Conservation (phyloP, 2,113 vertebrate species). For the Upupa epops region DNA sequence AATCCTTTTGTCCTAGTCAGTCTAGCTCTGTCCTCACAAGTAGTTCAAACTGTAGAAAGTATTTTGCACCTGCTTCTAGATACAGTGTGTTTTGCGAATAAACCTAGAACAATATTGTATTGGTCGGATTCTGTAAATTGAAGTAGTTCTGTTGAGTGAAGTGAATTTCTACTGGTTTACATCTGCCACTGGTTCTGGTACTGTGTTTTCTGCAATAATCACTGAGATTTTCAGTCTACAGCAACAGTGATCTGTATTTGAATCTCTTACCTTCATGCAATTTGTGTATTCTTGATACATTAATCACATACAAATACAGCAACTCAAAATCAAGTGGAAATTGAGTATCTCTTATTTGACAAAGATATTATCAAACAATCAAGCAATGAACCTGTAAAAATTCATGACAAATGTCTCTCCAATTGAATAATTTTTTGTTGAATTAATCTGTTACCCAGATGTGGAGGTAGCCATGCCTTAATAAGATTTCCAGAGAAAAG, state of each 20-base stretch:
- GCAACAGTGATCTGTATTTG: background rate
- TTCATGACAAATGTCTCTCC: background rate
- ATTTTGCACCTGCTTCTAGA: background rate
- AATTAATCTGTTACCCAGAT: background rate
- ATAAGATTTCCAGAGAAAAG: background rate
- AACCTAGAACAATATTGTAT: background rate
- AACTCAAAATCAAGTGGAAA: background rate
- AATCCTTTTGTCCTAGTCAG: background rate
- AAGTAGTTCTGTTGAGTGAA: background rate
- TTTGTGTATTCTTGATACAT: background rate
- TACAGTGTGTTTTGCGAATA: background rate
- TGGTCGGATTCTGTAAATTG: background rate
- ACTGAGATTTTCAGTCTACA: background rate
- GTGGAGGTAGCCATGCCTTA: background rate
- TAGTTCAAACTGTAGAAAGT: background rate
- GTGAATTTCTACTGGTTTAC: slow-evolving; percentile 11
- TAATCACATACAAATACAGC: background rate
- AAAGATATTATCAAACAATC: background rate
- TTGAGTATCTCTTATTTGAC: background rate
- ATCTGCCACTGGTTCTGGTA: background rate
- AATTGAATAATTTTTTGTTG: background rate
- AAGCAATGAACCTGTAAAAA: background rate
- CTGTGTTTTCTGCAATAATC: background rate
- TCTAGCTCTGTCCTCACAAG: background rate
- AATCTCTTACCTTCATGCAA: background rate